Base-by-base conservation (phyloP, 2,797 vertebrate genomes). In the Danio tinwini region DNA sequence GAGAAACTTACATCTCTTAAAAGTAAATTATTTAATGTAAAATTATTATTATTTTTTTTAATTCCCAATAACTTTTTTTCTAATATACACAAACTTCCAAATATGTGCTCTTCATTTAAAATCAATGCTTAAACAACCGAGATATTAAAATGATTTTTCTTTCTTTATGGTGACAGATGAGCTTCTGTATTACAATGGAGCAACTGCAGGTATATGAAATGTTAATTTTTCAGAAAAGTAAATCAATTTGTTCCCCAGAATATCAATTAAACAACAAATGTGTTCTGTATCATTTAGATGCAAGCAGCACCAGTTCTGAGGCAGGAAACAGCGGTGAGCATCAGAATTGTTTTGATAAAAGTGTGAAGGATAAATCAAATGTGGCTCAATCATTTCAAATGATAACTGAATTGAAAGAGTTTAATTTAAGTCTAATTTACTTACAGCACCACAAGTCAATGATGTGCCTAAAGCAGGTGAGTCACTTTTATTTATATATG, bases 241-340 rank as follows among this genome's bases (percentile, higher is more conserved):
- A n/a, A n/a, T n/a, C n/a, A n/a, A n/a, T n/a, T n/a, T n/a, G n/a
- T n/a, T n/a, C n/a, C n/a, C n/a, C n/a, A n/a, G n/a, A n/a, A n/a
- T n/a, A n/a, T n/a, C n/a, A n/a, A n/a, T n/a, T n/a, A n/a, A n/a
- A 2, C 11, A 42, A 47, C 47, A 11, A 56, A 3, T 67, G 7
- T 62, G 21, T 74, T 4, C 1, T 53, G 3, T 85, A 14, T 85
- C 0, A 52, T 77, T 9, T 81, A 93, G 92, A 91, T 53, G 37
- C 80, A 21, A 91, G 90, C 79, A 91, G 88, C 81, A 92, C 88
- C 81, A 93, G 91, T 53, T 85, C 87, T 86, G 92, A 93, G 75
- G 73, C 76, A 1, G 77, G 85, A 64, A 87, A 84, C 17, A 73
- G 85, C 10, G 83, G 91, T 93, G 56, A 91, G 88, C 85, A 40